Base-by-base conservation (phyloP, 2,888 invertebrate species). In the Drosophila ustulata region DNA sequence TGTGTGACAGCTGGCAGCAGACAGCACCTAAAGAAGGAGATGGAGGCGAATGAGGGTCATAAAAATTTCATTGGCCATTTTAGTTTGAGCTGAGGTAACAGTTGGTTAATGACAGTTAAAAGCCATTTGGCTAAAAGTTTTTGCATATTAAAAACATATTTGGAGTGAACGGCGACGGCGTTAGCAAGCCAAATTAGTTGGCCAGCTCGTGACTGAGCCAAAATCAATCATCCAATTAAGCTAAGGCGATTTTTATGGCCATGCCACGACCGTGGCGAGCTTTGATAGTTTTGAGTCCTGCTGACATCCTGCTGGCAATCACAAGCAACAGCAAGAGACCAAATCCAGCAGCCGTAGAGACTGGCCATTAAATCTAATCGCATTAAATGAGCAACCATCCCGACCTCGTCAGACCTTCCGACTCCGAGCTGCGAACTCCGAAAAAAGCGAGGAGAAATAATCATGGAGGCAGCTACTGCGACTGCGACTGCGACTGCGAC, bases 331-430 rank as follows among this genome's bases (percentile, higher is more conserved):
- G 30, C 30, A 71, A 71, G 64, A 56, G 39, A 57, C 46, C 62
- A 66, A 71, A 71, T 50, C 59, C 53, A 64, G 63, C 68, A 64
- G 59, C 66, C 68, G 66, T 58, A 72, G 70, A 68, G 77, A 73
- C 81, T 75, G 76, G 64, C 86, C 87, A 89, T 90, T 89, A 90
- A 89, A 87, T 78, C 89, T 90, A 90, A 90, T 89, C 90, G 90
- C 89, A 89, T 90, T 90, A 90, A 87, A 87, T 82, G 86, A 78
- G 71, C 65, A 61, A 76, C 74, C 68, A 73, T 65, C 39, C 49
- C 39, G 46, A 28, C 55, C 32, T 34, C 23, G 39, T 32, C 25
- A 8, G 23, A 57, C 56, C 25, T 46, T 37, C 37, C 37, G 65
- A 53, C 49, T 37, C 23, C 41, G 23, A 45, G 11, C 39, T 55